These are phyloP conservation scores for Bufotes viridis DNA, from an alignment of 2,797 vertebrate species.

Conservation along the genomic window DNA sequence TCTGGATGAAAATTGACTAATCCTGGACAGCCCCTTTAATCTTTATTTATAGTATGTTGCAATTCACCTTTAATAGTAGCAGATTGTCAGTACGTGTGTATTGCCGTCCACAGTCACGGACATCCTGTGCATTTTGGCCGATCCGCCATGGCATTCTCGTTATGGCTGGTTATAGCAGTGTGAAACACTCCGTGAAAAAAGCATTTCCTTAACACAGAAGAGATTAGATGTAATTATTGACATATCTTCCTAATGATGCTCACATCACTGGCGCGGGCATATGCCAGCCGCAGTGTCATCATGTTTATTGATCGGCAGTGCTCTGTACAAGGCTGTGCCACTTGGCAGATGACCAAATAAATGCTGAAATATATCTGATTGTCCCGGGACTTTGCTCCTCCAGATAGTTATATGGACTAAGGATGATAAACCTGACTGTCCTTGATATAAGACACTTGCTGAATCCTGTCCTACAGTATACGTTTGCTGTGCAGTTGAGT, in stretches of 20 bases:
- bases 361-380: neutral
- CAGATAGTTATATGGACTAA: neutral
- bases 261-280: neutral
- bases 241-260: neutral
- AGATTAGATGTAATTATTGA: constrained; percentile 12
- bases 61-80: neutral
- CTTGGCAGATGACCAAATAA: constrained; percentile 17
- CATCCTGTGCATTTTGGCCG: neutral
- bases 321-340: constrained; percentile 37
- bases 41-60: neutral
- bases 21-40: too few relatives aligned
- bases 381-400: constrained; percentile 30
- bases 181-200: neutral
- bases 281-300: neutral
- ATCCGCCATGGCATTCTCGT: neutral
- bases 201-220: neutral
- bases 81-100: neutral
- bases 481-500: neutral
- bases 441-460: neutral
- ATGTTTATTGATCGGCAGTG: neutral
- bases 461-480: neutral
- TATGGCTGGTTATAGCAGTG: neutral
- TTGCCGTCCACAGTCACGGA: too few relatives aligned
- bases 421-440: neutral
- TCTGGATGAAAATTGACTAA: too few relatives aligned